Evolutionary conservation across 1,140 invertebrate genomes (phyloP), one percentile per base, ranked within the genome.

Genomic region (Lasaia peninsularis): DNA sequence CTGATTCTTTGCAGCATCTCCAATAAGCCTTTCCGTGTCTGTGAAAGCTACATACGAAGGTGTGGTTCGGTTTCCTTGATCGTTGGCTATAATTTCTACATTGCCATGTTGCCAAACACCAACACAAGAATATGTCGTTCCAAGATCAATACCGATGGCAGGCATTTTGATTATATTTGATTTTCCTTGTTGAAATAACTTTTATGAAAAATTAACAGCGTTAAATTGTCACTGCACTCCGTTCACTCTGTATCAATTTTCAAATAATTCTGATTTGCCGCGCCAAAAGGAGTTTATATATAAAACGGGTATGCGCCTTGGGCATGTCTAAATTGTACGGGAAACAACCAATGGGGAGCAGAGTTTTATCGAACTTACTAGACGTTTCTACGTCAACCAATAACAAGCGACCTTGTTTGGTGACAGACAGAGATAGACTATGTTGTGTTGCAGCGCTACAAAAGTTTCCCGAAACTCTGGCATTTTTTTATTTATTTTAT

Each of bases 11-110:
- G 96, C 93, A 2, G 90, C 92, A 78, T 95, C 94, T 32, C 94
- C 94, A 66, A 95, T 94, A 14, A 96, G 88, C 9, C 94, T 81
- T 82, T 97, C 95, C 0, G 93, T 94, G 65, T 96, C 95, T 3
- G 94, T 96, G 84, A 97, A 94, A 1, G 96, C 96, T 32, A 98
- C 96, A 89, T 97, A 98, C 54, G 94, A 95, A 9, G 96, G 96
- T 34, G 96, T 98, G 21, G 96, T 98, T 44, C 96, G 89, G 89
- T 98, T 98, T 16, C 97, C 97, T 90, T 97, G 96, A 80, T 98
- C 97, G 80, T 98, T 98, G 72, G 96, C 96, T 71, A 98, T 97
- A 73, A 98, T 97, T 92, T 98, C 97, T 52, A 98, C 97, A 87
- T 98, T 98, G 75, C 97, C 95, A 85, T 96, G 94, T 83, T 86